Conservation (phyloP, 2,888 invertebrate species). For the Aelia acuminata region DNA sequence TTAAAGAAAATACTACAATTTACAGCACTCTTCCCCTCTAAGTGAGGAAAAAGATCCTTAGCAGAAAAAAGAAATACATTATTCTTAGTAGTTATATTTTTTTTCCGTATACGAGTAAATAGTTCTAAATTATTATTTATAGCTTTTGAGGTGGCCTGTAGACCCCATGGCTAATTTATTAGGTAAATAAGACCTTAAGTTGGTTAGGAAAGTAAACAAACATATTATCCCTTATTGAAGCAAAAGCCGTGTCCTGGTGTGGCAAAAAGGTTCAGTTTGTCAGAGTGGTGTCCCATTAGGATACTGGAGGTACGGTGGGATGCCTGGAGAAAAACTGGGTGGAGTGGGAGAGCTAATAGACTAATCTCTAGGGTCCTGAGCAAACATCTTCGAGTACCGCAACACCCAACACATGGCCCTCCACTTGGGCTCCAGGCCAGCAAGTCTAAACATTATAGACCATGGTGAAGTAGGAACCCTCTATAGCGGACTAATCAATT, state of each 20-base stretch:
- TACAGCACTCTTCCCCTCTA: too few relatives aligned
- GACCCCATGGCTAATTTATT: background rate
- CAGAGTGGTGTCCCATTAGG: background rate
- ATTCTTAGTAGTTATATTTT: too few relatives aligned
- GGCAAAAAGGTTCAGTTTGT: background rate
- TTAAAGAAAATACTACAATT: too few relatives aligned
- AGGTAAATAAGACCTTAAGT: background rate
- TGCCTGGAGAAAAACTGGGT: constrained; percentile 4
- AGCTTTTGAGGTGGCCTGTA: background rate
- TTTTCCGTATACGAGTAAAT: background rate
- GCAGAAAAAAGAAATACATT: too few relatives aligned
- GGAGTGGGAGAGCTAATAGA: background rate
- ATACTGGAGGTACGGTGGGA: background rate
- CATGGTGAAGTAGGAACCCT: background rate
- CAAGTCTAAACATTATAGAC: background rate
- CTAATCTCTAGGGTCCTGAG: background rate
- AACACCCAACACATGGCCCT: background rate
- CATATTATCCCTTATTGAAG: background rate
- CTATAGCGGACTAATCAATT: background rate
- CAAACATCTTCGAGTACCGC: background rate
- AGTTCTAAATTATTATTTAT: background rate
- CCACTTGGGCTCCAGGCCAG: background rate
- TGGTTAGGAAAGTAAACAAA: background rate
- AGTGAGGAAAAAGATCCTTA: too few relatives aligned
- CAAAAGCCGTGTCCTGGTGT: background rate